These are phyloP conservation scores for Drosophila melanica DNA, from an alignment of 1,140 invertebrate genomes.

Conservation along the genomic window DNA sequence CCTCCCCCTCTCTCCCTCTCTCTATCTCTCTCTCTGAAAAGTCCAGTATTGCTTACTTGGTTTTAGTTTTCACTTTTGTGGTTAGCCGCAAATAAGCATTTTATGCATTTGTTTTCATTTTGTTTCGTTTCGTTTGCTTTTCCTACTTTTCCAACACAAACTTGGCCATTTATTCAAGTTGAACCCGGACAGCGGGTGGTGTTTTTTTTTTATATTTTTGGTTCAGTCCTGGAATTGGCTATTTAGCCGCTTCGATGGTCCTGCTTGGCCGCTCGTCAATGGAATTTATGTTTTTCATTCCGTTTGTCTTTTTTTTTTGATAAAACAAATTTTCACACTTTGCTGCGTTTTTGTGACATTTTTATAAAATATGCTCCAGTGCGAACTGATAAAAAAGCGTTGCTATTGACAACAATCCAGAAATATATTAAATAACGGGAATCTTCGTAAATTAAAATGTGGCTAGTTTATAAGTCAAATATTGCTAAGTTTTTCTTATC, in stretches of 20 bases:
- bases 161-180: constrained; percentile 64
- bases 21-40: no score
- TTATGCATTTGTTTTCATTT: constrained; percentile 64
- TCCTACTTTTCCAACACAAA: constrained; percentile 61
- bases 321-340: constrained; percentile 50
- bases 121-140: constrained; percentile 31
- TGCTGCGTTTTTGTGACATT: constrained; percentile 31
- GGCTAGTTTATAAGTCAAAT: neutral
- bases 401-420: constrained; percentile 10
- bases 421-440: neutral
- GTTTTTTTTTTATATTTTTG: neutral
- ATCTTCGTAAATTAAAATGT: neutral
- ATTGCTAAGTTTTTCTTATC: neutral
- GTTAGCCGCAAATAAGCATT: constrained; percentile 78
- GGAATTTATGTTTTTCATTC: constrained; percentile 36
- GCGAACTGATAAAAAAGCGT: constrained; percentile 16
- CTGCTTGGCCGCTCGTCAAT: constrained; percentile 46
- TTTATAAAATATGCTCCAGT: constrained; percentile 30
- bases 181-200: constrained; percentile 32
- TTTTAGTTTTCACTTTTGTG: constrained; percentile 74
- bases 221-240: constrained; percentile 17
- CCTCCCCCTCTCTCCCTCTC: no score
- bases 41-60: no score
- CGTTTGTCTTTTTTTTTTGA: neutral
- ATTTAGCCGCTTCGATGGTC: constrained; percentile 27